Evolutionary conservation across 2,113 vertebrate genomes (phyloP), one percentile per base, ranked within the genome.

Genomic region (Jacana jacana): DNA sequence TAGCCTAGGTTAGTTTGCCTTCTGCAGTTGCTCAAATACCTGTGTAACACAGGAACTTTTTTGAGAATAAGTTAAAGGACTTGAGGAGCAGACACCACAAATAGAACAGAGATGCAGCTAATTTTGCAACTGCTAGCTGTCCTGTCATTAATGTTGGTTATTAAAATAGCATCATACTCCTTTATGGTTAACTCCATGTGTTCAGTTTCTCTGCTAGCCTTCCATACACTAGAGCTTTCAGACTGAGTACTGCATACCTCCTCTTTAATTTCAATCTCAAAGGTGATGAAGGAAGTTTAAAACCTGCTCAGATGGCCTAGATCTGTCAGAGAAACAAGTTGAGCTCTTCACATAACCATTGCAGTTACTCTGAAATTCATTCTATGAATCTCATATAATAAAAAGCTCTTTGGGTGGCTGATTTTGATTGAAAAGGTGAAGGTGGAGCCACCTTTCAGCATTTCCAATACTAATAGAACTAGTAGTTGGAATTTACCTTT

Each of bases 221-320:
- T 39, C 76, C 61, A 30, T 65, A 31, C 44, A 63, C 6, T 17
- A 88, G 69, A 89, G 66, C 37, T 92, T 89, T 95, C 70, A 81
- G 77, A 31, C 61, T 42, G 85, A 63, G 23, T 71, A 51, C 72
- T 2, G 3, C 42, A 88, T 39, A 71, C 60, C 77, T 91, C 35
- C 46, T 93, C 54, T 97, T 93, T 61, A 86, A 88, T 96, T 95
- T 95, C 72, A 77, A 70, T 88, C 90, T 94, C 11, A 2, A 49
- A 89, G 94, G 86, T 93, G 86, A 87, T 35, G 54, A 91, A 93
- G 66, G 60, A 92, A 63, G 63, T 92, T 88, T 81, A 40, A 97
- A 96, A 92, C 49, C 49, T 96, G 61, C 65, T 96, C 51, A 73
- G 69, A 78, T 97, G 90, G 35, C 97, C 95, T 91, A 95, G 91